These are phyloP conservation scores for Apis florea DNA, from an alignment of 1,140 invertebrate genomes.

Conservation along the genomic window DNA sequence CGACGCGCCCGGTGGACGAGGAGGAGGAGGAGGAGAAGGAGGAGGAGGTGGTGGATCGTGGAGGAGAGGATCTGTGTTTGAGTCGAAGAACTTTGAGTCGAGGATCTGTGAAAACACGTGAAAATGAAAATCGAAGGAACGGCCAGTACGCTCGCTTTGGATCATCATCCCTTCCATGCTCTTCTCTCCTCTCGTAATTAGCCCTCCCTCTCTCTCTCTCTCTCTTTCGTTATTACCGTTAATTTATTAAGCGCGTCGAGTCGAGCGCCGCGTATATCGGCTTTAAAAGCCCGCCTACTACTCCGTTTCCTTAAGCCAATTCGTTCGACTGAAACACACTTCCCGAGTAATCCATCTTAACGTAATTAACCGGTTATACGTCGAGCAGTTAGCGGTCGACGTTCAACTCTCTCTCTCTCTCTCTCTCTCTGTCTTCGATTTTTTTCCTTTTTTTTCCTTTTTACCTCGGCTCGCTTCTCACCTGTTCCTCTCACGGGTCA, in stretches of 20 bases:
- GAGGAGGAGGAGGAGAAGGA: too few species aligned
- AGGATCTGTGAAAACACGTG: too few species aligned
- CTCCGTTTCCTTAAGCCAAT: slow-evolving; percentile 54
- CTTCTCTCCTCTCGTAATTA: slow-evolving; percentile 40
- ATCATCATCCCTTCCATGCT: neutral
- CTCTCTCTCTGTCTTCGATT: too few species aligned
- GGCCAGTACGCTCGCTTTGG: slow-evolving; percentile 6
- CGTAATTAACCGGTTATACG: slow-evolving; percentile 56
- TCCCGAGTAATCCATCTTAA: slow-evolving; percentile 63
- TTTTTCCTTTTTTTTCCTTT: too few species aligned
- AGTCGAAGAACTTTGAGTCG: too few species aligned
- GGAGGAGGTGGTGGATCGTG: too few species aligned
- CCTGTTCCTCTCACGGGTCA: too few species aligned
- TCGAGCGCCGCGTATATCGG: slow-evolving; percentile 37
- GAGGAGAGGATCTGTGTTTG: too few species aligned
- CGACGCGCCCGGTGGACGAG: neutral
- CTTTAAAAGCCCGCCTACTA: slow-evolving; percentile 40
- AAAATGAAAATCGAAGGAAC: too few species aligned
- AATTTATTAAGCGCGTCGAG: slow-evolving; percentile 38
- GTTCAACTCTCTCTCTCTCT: slow-evolving; percentile 22
- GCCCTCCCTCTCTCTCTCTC: neutral
- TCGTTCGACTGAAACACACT: slow-evolving; percentile 57
- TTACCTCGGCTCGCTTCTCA: too few species aligned
- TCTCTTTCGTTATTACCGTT: slow-evolving; percentile 39
- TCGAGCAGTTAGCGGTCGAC: slow-evolving; percentile 45